A percentile compares a stretch with the other conserved stretches of the same genome.
Conservation (phyloP, 2,113 vertebrate genomes). For the Ceyx cyanopectus region DNA sequence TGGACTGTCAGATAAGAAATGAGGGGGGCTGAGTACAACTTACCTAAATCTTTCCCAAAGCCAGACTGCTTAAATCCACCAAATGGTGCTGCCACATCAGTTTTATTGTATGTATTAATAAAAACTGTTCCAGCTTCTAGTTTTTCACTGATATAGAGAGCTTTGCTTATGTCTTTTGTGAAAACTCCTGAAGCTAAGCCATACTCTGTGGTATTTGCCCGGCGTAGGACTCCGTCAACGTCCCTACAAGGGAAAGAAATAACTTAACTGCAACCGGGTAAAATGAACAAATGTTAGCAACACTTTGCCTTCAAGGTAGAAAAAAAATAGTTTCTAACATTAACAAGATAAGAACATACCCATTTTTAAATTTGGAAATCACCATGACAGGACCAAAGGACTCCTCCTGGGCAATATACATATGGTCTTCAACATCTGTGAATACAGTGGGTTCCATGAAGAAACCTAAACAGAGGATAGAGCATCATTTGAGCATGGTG, state of each 20-base stretch:
- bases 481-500: background rate
- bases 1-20: background rate
- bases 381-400: constrained; percentile 97
- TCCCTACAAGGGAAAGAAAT: constrained; percentile 77
- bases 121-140: constrained; percentile 96
- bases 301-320: background rate
- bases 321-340: background rate
- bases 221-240: constrained; percentile 86
- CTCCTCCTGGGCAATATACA: constrained; percentile 84
- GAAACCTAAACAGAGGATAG: constrained; percentile 73
- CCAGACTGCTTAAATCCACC: constrained; percentile 97
- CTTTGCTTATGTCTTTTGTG: constrained; percentile 94
- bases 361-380: constrained; percentile 94
- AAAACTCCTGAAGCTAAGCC: constrained; percentile 96
- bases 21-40: background rate
- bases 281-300: background rate
- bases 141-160: constrained; percentile 93
- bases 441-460: constrained; percentile 88
- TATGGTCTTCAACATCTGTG: constrained; percentile 84
- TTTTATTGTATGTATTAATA: constrained; percentile 98
- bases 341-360: constrained; percentile 77
- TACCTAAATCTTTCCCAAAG: constrained; percentile 97
- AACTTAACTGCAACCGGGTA: background rate
- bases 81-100: constrained; percentile 94
- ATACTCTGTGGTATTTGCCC: constrained; percentile 94